Conservation (phyloP, 2,113 vertebrate species). For the Apodemus sylvaticus region DNA sequence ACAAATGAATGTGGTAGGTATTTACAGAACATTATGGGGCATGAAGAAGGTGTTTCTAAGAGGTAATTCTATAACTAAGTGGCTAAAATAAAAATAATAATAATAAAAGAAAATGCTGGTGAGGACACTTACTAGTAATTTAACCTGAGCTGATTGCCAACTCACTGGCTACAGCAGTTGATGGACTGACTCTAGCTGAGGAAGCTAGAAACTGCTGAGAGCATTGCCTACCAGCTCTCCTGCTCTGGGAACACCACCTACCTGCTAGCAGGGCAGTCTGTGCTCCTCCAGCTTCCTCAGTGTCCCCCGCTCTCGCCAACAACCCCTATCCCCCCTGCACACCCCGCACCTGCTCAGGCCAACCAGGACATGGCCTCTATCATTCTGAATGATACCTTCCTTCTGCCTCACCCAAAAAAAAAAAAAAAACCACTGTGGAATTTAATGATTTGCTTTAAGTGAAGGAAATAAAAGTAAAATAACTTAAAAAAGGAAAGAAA, state of each 20-base stretch:
- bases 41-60: no score
- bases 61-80: no score
- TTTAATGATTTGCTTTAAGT: background rate
- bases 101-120: no score
- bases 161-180: conserved; percentile 91
- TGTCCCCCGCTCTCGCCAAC: background rate
- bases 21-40: no score
- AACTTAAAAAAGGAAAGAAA: no score
- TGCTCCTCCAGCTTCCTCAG: conserved; percentile 80
- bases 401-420: background rate
- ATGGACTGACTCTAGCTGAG: conserved; percentile 97
- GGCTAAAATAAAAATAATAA: no score
- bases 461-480: background rate
- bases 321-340: no score
- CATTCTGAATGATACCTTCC: background rate
- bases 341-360: no score
- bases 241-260: conserved; percentile 97
- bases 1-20: no score
- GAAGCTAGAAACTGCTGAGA: conserved; percentile 96
- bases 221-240: conserved; percentile 94
- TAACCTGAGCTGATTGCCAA: conserved; percentile 92
- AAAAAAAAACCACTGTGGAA: background rate
- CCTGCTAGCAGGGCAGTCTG: conserved; percentile 94
- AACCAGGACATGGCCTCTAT: background rate
- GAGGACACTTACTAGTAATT: no score